A percentile compares a stretch with the other conserved stretches of the same genome.
Conservation (phyloP, 2,797 vertebrate species). For the Trachurus trachurus region DNA sequence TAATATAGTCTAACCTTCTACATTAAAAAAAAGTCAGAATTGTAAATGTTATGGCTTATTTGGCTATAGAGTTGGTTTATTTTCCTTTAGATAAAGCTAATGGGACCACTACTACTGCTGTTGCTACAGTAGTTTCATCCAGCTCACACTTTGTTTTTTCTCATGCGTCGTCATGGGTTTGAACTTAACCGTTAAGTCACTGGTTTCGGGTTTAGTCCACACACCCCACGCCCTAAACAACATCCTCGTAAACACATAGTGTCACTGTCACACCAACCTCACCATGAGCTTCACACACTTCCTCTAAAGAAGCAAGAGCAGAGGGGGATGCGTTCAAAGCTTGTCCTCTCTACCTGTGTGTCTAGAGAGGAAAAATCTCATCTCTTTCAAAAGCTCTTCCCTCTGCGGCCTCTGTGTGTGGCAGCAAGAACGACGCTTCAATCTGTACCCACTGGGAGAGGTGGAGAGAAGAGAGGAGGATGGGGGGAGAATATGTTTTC, state of each 20-base stretch:
- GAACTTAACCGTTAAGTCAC: neutral
- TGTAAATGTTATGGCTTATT: neutral
- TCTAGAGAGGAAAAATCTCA: conserved; percentile 9
- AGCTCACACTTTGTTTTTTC: neutral
- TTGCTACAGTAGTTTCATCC: neutral
- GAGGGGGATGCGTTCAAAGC: neutral
- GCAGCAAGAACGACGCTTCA: conserved; percentile 4
- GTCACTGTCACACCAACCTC: conserved; percentile 2
- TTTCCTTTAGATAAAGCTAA: neutral
- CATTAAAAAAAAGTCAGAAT: neutral
- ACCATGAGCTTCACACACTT: neutral
- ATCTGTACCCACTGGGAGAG: conserved; percentile 1
- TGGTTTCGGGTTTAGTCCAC: neutral
- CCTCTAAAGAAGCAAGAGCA: neutral
- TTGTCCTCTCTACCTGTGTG: conserved; percentile 3
- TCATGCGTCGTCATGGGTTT: neutral
- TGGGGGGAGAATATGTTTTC: conserved; percentile 42
- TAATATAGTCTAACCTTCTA: too few relatives aligned
- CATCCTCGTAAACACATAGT: neutral
- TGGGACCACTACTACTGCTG: neutral
- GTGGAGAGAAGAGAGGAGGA: neutral
- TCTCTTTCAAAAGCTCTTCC: conserved; percentile 24
- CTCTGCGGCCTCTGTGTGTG: conserved; percentile 6
- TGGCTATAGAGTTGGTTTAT: neutral
- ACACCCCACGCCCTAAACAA: neutral